A percentile compares a stretch with the other conserved stretches of the same genome.
Conservation (phyloP, 2,797 vertebrate genomes). For the Crenichthys baileyi region DNA sequence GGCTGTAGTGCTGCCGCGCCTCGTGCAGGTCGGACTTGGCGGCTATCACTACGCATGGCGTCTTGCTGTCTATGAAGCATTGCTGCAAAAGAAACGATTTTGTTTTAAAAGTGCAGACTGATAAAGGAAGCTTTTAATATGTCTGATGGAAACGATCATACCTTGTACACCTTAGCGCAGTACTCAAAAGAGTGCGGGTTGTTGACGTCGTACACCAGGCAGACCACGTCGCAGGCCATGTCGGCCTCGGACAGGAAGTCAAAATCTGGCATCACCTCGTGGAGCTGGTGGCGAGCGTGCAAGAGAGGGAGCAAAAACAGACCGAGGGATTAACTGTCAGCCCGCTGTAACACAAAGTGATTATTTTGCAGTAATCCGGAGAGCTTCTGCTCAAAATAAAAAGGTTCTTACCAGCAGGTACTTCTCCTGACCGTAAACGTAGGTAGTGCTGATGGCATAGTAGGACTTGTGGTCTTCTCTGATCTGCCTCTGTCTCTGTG, state of each 20-base stretch:
- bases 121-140: not conserved
- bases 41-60: slow-evolving; percentile 92
- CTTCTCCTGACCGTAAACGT: slow-evolving; percentile 98
- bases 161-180: slow-evolving; percentile 96
- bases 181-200: slow-evolving; percentile 94
- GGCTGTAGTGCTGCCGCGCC: slow-evolving; percentile 89
- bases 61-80: slow-evolving; percentile 97
- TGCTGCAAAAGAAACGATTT: slow-evolving; percentile 80
- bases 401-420: slow-evolving; percentile 90
- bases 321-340: slow-evolving; percentile 23
- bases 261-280: slow-evolving; percentile 89
- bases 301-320: slow-evolving; percentile 12
- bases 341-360: slow-evolving; percentile 13
- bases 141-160: slow-evolving; percentile 44
- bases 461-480: slow-evolving; percentile 94
- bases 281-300: slow-evolving; percentile 79
- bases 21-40: slow-evolving; percentile 96
- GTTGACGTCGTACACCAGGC: slow-evolving; percentile 94
- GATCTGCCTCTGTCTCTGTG: slow-evolving; percentile 89
- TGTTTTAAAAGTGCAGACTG: accelerated
- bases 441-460: slow-evolving; percentile 95
- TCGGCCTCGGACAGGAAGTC: slow-evolving; percentile 91
- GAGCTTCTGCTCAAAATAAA: slow-evolving; percentile 3
- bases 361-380: slow-evolving; percentile 36
- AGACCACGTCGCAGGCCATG: slow-evolving; percentile 92